phyloP scores from a whole-genome alignment of 2,113 vertebrate genomes.

The Steatornis caripensis region DNA sequence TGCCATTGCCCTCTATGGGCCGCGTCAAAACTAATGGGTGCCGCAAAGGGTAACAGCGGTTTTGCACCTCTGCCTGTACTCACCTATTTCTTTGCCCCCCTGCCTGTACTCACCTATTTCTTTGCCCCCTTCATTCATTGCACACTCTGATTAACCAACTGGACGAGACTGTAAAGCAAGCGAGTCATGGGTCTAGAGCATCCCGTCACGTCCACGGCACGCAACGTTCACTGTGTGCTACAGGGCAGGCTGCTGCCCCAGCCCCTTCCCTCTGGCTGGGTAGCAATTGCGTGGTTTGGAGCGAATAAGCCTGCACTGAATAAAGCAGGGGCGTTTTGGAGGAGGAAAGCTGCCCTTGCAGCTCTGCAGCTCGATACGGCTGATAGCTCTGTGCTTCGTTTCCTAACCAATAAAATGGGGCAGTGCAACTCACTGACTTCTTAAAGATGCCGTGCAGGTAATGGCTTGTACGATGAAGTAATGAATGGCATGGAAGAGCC shows the following conservation, averaged over 20 bases:
- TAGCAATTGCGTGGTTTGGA: neutral
- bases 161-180: neutral
- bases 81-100: neutral
- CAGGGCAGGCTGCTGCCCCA: neutral
- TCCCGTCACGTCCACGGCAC: neutral
- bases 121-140: neutral
- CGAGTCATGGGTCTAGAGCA: neutral
- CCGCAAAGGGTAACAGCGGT: rapidly evolving
- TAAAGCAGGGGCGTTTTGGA: neutral
- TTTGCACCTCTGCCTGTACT: neutral
- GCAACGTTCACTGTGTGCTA: rapidly evolving
- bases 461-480: neutral
- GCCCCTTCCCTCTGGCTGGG: neutral
- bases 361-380: neutral
- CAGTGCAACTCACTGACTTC: neutral
- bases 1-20: neutral
- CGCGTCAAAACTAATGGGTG: neutral
- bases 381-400: neutral
- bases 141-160: neutral
- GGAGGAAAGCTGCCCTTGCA: neutral
- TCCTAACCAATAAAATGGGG: neutral
- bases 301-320: neutral
- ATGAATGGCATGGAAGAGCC: neutral
- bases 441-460: neutral
- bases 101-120: neutral